A percentile compares a stretch with the other conserved stretches of the same genome.
Evolutionary conservation across 1,140 invertebrate species (phyloP).

Genomic region (Schlechtendalia chinensis): DNA sequence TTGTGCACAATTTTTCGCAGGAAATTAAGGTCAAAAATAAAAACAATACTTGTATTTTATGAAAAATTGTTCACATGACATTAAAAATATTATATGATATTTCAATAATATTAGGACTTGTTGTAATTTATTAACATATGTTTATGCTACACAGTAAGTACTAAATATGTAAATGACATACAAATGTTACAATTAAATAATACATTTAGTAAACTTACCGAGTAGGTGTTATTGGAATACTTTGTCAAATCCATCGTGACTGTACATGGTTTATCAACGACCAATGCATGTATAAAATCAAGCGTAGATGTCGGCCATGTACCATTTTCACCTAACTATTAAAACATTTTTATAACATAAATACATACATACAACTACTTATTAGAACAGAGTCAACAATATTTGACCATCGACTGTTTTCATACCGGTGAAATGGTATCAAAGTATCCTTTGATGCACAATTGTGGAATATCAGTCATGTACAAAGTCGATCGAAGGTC

Average conservation of each 20-base stretch:
- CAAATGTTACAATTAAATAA: too few species aligned
- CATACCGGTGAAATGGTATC: conserved; percentile 1
- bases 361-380: background rate
- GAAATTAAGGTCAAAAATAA: too few species aligned
- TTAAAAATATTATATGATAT: too few species aligned
- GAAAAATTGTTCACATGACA: too few species aligned
- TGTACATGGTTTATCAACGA: background rate
- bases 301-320: background rate
- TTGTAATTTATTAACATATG: too few species aligned
- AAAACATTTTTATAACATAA: background rate
- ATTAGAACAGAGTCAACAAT: background rate
- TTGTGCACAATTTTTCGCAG: too few species aligned
- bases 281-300: background rate
- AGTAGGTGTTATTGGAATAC: background rate
- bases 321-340: background rate
- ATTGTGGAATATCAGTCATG: conserved; percentile 11
- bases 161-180: too few species aligned
- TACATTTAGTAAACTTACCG: background rate
- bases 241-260: background rate
- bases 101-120: too few species aligned
- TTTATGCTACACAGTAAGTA: too few species aligned
- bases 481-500: conserved; percentile 7
- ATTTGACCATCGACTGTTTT: too few species aligned
- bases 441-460: conserved; percentile 3
- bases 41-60: too few species aligned